Base-by-base conservation (phyloP, 2,888 invertebrate genomes). In the Cephalotes varians region DNA sequence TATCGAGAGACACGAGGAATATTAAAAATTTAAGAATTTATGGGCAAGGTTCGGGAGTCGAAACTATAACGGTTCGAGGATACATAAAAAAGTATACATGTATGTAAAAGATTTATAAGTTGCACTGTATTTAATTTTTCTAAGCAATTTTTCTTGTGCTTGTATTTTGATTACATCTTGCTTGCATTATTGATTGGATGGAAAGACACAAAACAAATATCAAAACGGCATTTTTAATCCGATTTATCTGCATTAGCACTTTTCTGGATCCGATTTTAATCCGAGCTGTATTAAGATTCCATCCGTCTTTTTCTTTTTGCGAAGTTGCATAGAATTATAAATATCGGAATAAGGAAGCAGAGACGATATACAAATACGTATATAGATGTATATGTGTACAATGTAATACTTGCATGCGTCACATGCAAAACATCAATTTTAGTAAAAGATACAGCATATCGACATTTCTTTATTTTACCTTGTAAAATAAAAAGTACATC, bases 371-470 rank as follows among this genome's bases (percentile, higher is more conserved):
- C n/a, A 37, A 15, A 12, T n/a, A 12, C 7, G 12, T n/a, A 5
- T 44, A 3, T 44, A 5, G 12, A 2, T 49, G 51, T 21, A n/a
- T 12, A 1, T 49, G 49, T 47, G 47, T 49, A 15, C n/a, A 18
- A 37, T 28, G 15, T 31, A 54, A 28, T 56, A 79, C 44, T 71
- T 79, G 25, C 77, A 79, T 79, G 67, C 77, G 18, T 65, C 10
- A 44, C 77, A 37, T 77, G 71, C 77, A n/a, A 56, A 58, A 56
- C 44, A 71, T 34, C 25, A 77, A 31, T 56, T 40, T 44, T 69
- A 44, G 25, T 56, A 34, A 71, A 79, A 79, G 71, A 34, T 79
- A 71, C 77, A 79, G 77, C 77, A 77, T 21, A 56, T n/a, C n/a
- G n/a, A n/a, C n/a, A 40, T n/a, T 21, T 12, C 31, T 69, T 71